Base-by-base conservation (phyloP, 2,888 invertebrate species). In the Lasioglossum zephyrum region DNA sequence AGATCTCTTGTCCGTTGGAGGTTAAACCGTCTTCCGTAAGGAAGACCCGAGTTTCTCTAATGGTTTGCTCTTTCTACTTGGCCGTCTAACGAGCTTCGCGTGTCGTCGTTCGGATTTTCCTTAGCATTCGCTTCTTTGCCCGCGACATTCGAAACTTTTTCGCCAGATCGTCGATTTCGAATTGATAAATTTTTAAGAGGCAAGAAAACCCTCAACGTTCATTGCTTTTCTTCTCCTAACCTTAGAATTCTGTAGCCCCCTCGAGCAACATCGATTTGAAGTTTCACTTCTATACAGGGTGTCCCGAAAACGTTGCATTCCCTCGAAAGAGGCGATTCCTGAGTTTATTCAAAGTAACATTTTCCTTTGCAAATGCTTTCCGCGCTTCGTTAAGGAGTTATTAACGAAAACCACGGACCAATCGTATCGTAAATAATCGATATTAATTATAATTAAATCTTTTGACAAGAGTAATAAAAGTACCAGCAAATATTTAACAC, bases 61-160 rank as follows among this genome's bases (percentile, higher is more conserved):
- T 75, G n/a, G 8, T 41, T 84, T 72, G 47, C 49, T 81, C 53
- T 47, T 63, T 63, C 72, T 47, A 76, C 73, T 83, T 49, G 60
- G 11, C 11, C 31, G 44, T 53, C 18, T 36, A 69, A 77, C 18
- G 39, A 69, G 36, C 47, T 69, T 77, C 44, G 70, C 70, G 44
- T 26, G 70, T 72, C 70, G 70, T 44, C 26, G 41, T 39, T 69
- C 39, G 44, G 26, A 72, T 44, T 72, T 60, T 60, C 60, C 44
- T 6, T 11, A 39, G 66, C 1, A 31, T 66, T 13, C 18, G 22
- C 31, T 73, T 73, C 53, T 53, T 36, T 39, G 36, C 13, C 39
- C n/a, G 39, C 53, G 53, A 57, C n/a, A 36, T 57, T 53, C 53
- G 13, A 57, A 39, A 13, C 22, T 53, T 74, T 22, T 39, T 74